phyloP scores from a whole-genome alignment of 2,797 vertebrate species.

The Sebastes variabilis region DNA sequence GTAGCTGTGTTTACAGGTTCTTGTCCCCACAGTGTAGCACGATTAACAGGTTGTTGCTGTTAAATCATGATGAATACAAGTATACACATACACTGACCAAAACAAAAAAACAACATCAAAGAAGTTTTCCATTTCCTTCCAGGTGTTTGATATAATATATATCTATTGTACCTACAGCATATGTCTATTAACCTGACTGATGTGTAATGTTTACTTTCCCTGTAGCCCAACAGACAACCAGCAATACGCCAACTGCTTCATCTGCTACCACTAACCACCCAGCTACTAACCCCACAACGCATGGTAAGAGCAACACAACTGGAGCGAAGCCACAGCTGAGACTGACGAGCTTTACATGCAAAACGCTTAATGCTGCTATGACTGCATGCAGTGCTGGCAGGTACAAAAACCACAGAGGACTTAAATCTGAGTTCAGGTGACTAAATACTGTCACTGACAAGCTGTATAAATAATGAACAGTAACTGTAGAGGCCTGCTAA shows the following conservation, averaged over 20 bases:
- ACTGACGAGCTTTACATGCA: background rate
- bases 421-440: background rate
- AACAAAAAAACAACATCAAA: background rate
- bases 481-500: background rate
- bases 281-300: slow-evolving; percentile 63
- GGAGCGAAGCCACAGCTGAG: background rate
- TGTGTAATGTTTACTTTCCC: slow-evolving; percentile 37
- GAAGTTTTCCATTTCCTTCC: background rate
- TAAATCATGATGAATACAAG: background rate
- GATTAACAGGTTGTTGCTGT: background rate
- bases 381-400: background rate
- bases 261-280: slow-evolving; percentile 63
- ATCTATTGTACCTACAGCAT: slow-evolving; percentile 1
- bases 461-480: background rate
- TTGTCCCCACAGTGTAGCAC: background rate
- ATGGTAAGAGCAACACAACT: slow-evolving; percentile 58
- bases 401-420: background rate
- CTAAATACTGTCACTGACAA: background rate
- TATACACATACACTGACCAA: background rate
- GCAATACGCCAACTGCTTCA: slow-evolving; percentile 37
- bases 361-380: background rate
- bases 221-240: slow-evolving; percentile 56
- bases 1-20: background rate
- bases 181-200: slow-evolving; percentile 17
- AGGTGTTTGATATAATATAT: background rate